phyloP scores from a whole-genome alignment of 2,888 invertebrate species.

The Diadromus collaris region DNA sequence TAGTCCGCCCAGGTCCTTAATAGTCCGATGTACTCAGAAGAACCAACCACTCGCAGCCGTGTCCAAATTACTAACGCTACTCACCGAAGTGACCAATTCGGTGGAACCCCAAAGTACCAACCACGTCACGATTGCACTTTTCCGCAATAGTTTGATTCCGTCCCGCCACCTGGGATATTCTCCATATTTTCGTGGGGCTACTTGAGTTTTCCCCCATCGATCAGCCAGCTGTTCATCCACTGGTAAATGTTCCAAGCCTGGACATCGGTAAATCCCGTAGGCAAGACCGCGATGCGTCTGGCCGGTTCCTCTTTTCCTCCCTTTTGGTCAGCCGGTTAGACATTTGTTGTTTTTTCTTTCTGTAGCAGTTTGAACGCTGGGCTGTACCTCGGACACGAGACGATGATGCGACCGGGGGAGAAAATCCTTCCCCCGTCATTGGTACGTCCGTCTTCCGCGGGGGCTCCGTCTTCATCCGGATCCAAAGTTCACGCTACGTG shows the following conservation, averaged over 20 bases:
- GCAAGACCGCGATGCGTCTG: not conserved
- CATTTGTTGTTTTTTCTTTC: not conserved
- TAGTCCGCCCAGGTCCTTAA: constrained; percentile 59
- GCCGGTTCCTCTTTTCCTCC: not conserved
- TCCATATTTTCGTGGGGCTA: constrained; percentile 12
- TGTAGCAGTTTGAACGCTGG: not conserved
- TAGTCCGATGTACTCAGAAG: constrained; percentile 25
- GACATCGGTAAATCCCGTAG: not conserved
- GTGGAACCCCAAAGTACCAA: not conserved
- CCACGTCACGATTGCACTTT: not conserved
- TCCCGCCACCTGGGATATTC: not conserved
- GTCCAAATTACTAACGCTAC: constrained; percentile 18
- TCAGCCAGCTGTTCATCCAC: not conserved
- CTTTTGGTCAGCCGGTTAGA: not conserved
- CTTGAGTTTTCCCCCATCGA: not conserved
- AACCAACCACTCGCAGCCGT: constrained; percentile 4
- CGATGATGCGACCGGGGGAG: not conserved
- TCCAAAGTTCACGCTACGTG: constrained; percentile 42
- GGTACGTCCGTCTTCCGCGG: constrained; percentile 20
- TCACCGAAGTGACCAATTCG: not conserved
- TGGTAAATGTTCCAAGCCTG: not conserved
- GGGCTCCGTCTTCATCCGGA: constrained; percentile 46
- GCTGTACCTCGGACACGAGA: not conserved
- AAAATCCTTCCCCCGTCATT: constrained; percentile 11
- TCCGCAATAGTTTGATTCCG: not conserved